Evolutionary conservation across 2,888 invertebrate species (phyloP).

Genomic region (Lasioglossum oenotherae): DNA sequence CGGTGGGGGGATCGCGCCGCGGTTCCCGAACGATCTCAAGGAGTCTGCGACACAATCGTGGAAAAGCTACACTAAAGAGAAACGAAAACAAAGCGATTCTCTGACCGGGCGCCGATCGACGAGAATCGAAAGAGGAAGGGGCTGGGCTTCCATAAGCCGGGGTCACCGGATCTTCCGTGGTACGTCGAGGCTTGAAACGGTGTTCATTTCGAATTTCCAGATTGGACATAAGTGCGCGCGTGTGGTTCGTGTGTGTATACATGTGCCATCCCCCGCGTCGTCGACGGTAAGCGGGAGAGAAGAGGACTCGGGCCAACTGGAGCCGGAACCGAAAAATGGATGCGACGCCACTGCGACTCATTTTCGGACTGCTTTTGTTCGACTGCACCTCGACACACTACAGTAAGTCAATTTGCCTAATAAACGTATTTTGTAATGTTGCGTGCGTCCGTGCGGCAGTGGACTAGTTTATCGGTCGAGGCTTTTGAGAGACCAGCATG

Average conservation of each 20-base stretch:
- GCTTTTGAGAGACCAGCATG: too few relatives aligned
- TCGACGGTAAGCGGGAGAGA: slow-evolving; percentile 63
- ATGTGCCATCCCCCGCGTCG: slow-evolving; percentile 65
- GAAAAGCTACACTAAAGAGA: background rate
- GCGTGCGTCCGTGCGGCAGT: too few relatives aligned
- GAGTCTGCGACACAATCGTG: slow-evolving; percentile 13
- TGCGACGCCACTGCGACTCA: slow-evolving; percentile 74
- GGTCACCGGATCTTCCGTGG: slow-evolving; percentile 16
- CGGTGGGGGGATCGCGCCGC: background rate
- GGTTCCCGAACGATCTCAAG: slow-evolving; percentile 16
- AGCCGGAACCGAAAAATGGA: slow-evolving; percentile 74
- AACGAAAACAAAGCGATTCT: slow-evolving; percentile 23
- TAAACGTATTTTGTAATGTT: background rate
- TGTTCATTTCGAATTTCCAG: slow-evolving; percentile 74
- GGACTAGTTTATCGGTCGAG: too few relatives aligned
- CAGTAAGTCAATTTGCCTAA: slow-evolving; percentile 74
- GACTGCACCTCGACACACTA: slow-evolving; percentile 73
- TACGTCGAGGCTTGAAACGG: slow-evolving; percentile 39
- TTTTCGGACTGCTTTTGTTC: slow-evolving; percentile 78
- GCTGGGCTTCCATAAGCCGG: background rate
- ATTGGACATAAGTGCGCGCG: slow-evolving; percentile 80
- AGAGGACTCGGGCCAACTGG: slow-evolving; percentile 66
- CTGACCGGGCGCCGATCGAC: background rate
- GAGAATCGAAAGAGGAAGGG: background rate
- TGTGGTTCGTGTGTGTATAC: slow-evolving; percentile 73